Base-by-base conservation (phyloP, 2,888 invertebrate genomes). In the Rhorus exstirpatorius region DNA sequence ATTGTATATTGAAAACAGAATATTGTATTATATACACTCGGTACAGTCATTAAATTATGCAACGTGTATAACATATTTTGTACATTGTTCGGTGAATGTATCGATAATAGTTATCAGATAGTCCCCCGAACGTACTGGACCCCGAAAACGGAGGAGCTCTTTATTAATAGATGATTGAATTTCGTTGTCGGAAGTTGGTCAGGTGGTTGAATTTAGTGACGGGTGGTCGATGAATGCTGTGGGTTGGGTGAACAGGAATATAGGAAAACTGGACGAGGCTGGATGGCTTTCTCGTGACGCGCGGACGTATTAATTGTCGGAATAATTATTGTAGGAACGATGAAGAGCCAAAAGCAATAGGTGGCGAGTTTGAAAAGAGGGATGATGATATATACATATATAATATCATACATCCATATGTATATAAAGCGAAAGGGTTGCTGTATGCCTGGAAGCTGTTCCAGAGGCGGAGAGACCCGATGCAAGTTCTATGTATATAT, bases 281-380 rank as follows among this genome's bases (percentile, higher is more conserved):
- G 41, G 14, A 70, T 49, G 41, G 60, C 63, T 49, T 65, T 53
- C 46, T 74, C 38, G 71, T 76, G 75, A 76, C 75, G 70, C 79
- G 67, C 58, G 58, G 58, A 76, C 81, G 81, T 76, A 81, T 81
- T 81, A 81, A 81, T 81, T 76, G 76, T 81, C 71, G 65, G 81
- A 81, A 81, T 81, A 81, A 76, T 81, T 81, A 81, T 81, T 81
- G 65, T 58, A 51, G 58, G 41, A 76, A 71, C 75, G 65, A 70
- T 38, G 63, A 19, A 46, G 49, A 26, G 61, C 46, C 74, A 38
- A 55, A 49, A 63, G 35, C 68, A 24, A 26, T 31, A 31, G 55
- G 14, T 26, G n/a, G 55, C 24, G 63, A n/a, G 24, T n/a, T 4
- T 35, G 31, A 38, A 72, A 68, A 46, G 38, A 21, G 44, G 14